phyloP scores from a whole-genome alignment of 2,888 invertebrate genomes.

The Melipona bicolor region DNA sequence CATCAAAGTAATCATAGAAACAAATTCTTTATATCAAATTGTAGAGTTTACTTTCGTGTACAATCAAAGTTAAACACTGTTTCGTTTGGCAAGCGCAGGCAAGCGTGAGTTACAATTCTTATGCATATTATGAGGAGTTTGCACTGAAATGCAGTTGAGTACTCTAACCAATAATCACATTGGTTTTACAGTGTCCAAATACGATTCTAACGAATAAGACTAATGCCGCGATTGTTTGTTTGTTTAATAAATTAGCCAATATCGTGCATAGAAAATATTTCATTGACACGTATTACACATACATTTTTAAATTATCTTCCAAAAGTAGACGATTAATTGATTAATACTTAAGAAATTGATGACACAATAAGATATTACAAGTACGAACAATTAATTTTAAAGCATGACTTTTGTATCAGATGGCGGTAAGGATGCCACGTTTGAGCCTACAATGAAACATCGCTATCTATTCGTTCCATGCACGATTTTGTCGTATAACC shows the following conservation, averaged over 20 bases:
- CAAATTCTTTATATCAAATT: conserved; percentile 28
- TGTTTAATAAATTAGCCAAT: not conserved
- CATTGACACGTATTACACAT: not conserved
- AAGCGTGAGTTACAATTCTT: conserved; percentile 20
- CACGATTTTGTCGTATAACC: conserved; percentile 50
- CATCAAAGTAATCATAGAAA: conserved; percentile 41
- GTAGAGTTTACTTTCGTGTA: conserved; percentile 45
- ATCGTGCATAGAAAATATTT: not conserved
- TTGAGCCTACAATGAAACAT: conserved; percentile 42
- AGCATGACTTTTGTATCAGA: conserved; percentile 37
- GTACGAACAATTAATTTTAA: conserved; percentile 31
- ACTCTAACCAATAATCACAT: conserved; percentile 9
- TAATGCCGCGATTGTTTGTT: not conserved
- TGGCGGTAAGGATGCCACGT: conserved; percentile 59
- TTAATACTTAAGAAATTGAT: conserved; percentile 1
- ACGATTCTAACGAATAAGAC: conserved; percentile 10
- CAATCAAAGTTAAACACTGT: conserved; percentile 45
- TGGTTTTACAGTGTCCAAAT: not conserved
- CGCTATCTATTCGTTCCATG: conserved; percentile 46
- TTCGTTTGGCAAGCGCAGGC: conserved; percentile 23
- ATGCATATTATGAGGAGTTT: conserved; percentile 40
- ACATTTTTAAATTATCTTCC: not conserved
- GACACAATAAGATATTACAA: not conserved
- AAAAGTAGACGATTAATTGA: not conserved
- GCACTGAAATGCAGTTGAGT: conserved; percentile 16